A percentile compares a stretch with the other conserved stretches of the same genome.
phyloP scores from a whole-genome alignment of 2,888 invertebrate species.

The Monoplex corrugatus region DNA sequence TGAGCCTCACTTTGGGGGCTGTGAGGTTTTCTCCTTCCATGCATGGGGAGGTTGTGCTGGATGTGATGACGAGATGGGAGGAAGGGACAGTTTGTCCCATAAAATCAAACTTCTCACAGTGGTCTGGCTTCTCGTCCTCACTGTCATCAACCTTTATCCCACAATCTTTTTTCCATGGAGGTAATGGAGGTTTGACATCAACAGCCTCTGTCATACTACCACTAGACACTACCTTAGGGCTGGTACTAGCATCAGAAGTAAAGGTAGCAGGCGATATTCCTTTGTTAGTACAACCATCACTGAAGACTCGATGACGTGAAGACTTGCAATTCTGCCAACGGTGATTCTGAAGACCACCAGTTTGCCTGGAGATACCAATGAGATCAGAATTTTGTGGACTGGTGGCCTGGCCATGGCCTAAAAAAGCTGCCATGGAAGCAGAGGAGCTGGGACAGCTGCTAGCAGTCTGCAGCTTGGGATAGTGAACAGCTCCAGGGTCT shows the following conservation, averaged over 20 bases:
- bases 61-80: neutral
- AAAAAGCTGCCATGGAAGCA: constrained; percentile 50
- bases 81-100: constrained; percentile 40
- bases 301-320: neutral
- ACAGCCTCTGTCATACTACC: constrained; percentile 48
- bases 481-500: constrained; percentile 42
- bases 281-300: neutral
- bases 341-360: neutral
- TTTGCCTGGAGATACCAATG: neutral
- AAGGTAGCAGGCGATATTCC: constrained; percentile 55
- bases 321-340: neutral
- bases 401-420: constrained; percentile 50
- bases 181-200: constrained; percentile 46
- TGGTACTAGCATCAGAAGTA: constrained; percentile 54
- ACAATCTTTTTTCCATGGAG: constrained; percentile 36
- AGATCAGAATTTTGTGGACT: neutral
- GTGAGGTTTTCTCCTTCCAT: constrained; percentile 33
- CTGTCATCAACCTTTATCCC: constrained; percentile 44
- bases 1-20: constrained; percentile 60
- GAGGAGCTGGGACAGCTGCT: constrained; percentile 47
- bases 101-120: constrained; percentile 61
- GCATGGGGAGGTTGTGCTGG: neutral
- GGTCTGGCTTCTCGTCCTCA: constrained; percentile 53
- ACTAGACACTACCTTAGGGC: constrained; percentile 57
- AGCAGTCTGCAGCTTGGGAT: neutral